Percentiles rank a stretch among this genome's conserved stretches.
Evolutionary conservation across 2,888 invertebrate species (phyloP).

Genomic region (Euclidia mi): DNA sequence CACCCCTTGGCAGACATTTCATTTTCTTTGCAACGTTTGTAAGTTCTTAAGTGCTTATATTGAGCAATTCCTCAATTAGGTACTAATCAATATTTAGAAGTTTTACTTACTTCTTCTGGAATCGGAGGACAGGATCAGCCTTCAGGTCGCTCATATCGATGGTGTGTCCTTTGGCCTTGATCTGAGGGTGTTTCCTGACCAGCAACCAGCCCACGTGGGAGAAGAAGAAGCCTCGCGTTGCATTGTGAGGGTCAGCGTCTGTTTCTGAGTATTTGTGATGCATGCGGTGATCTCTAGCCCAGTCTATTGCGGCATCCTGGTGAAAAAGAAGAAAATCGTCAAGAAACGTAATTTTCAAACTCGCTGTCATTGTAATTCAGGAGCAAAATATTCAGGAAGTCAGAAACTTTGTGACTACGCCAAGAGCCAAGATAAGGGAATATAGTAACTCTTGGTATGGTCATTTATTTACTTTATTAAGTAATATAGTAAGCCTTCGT

Average conservation of each 20-base stretch:
- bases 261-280: constrained; percentile 98
- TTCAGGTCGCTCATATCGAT: constrained; percentile 96
- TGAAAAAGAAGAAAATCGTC: not conserved
- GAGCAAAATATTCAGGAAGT: no score
- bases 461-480: no score
- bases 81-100: not conserved
- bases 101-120: constrained; percentile 95
- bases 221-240: constrained; percentile 98
- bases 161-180: constrained; percentile 95
- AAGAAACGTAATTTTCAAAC: not conserved
- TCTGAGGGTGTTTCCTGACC: constrained; percentile 97
- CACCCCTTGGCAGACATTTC: no score
- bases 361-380: not conserved
- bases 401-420: no score
- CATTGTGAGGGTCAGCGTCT: constrained; percentile 98
- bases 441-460: no score
- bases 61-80: no score
- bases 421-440: no score
- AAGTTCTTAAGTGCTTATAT: no score
- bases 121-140: constrained; percentile 94
- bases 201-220: constrained; percentile 98
- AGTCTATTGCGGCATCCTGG: constrained; percentile 93
- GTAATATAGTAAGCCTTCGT: no score
- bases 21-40: no score
- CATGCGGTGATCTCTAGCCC: constrained; percentile 95